Evolutionary conservation across 2,113 vertebrate genomes (phyloP).

Genomic region (Henicopernis longicauda): DNA sequence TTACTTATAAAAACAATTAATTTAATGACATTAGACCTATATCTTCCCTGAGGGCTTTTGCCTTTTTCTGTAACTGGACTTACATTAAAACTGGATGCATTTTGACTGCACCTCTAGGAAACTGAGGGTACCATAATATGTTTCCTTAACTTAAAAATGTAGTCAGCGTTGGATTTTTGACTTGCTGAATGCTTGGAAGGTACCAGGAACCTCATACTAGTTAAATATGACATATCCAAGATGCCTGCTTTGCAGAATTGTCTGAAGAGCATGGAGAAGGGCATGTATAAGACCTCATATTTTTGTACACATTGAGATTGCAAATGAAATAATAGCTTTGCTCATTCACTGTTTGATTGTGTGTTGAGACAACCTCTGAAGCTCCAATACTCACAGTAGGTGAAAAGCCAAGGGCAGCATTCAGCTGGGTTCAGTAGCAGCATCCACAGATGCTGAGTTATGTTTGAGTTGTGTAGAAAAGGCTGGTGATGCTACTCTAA

Average conservation of each 20-base stretch:
- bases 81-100: neutral
- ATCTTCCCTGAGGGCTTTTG: neutral
- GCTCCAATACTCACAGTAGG: neutral
- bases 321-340: neutral
- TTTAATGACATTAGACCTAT: neutral
- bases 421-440: neutral
- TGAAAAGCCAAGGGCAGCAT: neutral
- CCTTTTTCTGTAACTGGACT: neutral
- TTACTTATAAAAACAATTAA: neutral
- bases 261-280: neutral
- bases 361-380: neutral
- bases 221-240: neutral
- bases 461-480: neutral
- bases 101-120: conserved; percentile 26
- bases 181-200: neutral
- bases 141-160: conserved; percentile 21
- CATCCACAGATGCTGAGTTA: neutral
- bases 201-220: neutral
- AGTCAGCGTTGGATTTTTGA: conserved; percentile 28
- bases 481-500: neutral
- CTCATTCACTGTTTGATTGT: neutral
- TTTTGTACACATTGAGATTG: neutral
- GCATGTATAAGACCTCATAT: rapidly evolving
- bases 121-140: neutral
- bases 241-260: neutral